Conservation (phyloP, 1,140 invertebrate genomes). For the Leguminivora glycinivorella region DNA sequence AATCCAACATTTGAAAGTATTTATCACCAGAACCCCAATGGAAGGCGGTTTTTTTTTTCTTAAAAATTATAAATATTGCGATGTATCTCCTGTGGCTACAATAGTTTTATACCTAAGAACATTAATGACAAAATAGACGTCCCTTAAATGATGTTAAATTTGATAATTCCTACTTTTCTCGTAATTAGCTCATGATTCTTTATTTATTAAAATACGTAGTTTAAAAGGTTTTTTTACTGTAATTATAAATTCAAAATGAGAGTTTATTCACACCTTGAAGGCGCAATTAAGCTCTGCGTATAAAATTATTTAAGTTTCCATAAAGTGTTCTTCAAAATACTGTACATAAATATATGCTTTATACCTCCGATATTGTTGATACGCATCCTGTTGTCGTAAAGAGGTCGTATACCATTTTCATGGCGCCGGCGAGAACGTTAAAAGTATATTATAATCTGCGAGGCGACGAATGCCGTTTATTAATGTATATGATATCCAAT, state of each 20-base stretch:
- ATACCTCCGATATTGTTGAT: neutral
- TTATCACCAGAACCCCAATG: too few species aligned
- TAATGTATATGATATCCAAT: too few species aligned
- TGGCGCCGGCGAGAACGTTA: neutral
- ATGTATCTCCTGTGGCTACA: too few species aligned
- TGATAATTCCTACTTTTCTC: neutral
- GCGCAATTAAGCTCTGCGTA: neutral
- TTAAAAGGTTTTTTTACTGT: neutral
- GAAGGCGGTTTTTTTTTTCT: too few species aligned
- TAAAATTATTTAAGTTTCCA: neutral
- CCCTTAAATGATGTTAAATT: neutral
- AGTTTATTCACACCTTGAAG: neutral
- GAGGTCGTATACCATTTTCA: neutral
- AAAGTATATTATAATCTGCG: neutral
- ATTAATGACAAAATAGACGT: too few species aligned
- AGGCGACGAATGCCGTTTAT: neutral
- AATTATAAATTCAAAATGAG: neutral
- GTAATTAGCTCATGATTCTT: neutral
- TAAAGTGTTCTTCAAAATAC: neutral
- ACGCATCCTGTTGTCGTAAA: conserved; percentile 8
- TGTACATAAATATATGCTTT: neutral
- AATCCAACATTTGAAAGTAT: too few species aligned
- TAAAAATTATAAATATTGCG: too few species aligned
- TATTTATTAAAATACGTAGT: neutral
- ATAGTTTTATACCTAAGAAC: too few species aligned